These are phyloP conservation scores for Cetoscarus ocellatus DNA, from an alignment of 2,797 vertebrate genomes.

Conservation along the genomic window DNA sequence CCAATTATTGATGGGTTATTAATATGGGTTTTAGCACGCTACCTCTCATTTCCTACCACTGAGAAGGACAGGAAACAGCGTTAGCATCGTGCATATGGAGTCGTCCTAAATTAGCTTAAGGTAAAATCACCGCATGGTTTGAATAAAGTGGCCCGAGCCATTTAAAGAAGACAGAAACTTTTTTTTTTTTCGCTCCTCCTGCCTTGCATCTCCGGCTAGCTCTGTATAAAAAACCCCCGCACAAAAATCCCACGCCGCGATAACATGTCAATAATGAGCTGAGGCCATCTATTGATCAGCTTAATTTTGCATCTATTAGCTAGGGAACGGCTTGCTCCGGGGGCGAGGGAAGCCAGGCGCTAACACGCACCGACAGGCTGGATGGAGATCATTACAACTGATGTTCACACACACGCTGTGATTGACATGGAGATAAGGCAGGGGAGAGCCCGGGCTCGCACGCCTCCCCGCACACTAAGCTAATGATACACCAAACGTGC, in stretches of 20 bases:
- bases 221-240: slow-evolving; percentile 63
- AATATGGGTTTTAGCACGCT: slow-evolving; percentile 81
- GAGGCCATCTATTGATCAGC: slow-evolving; percentile 86
- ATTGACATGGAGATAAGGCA: slow-evolving; percentile 85
- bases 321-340: slow-evolving; percentile 82
- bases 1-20: slow-evolving; percentile 87
- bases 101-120: slow-evolving; percentile 56
- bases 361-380: slow-evolving; percentile 83
- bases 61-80: slow-evolving; percentile 49
- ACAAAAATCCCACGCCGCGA: slow-evolving; percentile 83
- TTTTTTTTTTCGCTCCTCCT: slow-evolving; percentile 29
- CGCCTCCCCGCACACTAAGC: slow-evolving; percentile 81
- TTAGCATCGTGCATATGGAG: slow-evolving; percentile 17
- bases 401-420: slow-evolving; percentile 85
- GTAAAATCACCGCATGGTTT: slow-evolving; percentile 39
- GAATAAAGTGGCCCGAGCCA: slow-evolving; percentile 54
- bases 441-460: slow-evolving; percentile 76
- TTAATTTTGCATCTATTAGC: slow-evolving; percentile 88
- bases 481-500: slow-evolving; percentile 83
- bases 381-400: slow-evolving; percentile 86
- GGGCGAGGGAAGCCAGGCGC: slow-evolving; percentile 81
- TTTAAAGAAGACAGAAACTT: slow-evolving; percentile 55
- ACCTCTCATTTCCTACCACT: slow-evolving; percentile 75
- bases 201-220: slow-evolving; percentile 55
- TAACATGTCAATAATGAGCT: slow-evolving; percentile 85